phyloP scores from a whole-genome alignment of 2,888 invertebrate species.

The Gymnosoma rotundatum region DNA sequence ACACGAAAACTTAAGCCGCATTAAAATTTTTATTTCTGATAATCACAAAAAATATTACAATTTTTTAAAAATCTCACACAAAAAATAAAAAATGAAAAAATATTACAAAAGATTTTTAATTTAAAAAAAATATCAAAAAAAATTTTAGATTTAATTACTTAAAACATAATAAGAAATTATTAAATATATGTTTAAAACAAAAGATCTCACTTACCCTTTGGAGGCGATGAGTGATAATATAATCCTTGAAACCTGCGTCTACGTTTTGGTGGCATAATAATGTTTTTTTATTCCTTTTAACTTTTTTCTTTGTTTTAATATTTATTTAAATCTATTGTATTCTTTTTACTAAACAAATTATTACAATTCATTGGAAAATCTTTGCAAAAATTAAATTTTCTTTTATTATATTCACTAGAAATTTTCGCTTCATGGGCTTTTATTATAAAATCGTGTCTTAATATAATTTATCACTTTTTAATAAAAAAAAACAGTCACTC shows the following conservation, averaged over 20 bases:
- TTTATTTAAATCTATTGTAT: no score
- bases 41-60: no score
- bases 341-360: no score
- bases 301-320: neutral
- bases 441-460: slow-evolving; percentile 42
- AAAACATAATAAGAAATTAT: neutral
- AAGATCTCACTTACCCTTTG: slow-evolving; percentile 79
- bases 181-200: neutral
- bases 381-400: neutral
- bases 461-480: slow-evolving; percentile 46
- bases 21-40: no score
- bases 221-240: slow-evolving; percentile 82
- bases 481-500: neutral
- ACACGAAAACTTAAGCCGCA: no score
- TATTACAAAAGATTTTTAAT: no score
- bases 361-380: slow-evolving; percentile 21
- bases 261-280: slow-evolving; percentile 81
- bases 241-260: slow-evolving; percentile 81
- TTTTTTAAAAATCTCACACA: no score
- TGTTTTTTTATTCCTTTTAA: neutral
- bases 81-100: no score
- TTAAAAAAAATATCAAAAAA: neutral
- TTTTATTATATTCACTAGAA: slow-evolving; percentile 2
- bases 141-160: neutral
- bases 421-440: slow-evolving; percentile 11